Evolutionary conservation across 1,140 invertebrate species (phyloP), one percentile per base, ranked within the genome.

Genomic region (Drosophila rufa): DNA sequence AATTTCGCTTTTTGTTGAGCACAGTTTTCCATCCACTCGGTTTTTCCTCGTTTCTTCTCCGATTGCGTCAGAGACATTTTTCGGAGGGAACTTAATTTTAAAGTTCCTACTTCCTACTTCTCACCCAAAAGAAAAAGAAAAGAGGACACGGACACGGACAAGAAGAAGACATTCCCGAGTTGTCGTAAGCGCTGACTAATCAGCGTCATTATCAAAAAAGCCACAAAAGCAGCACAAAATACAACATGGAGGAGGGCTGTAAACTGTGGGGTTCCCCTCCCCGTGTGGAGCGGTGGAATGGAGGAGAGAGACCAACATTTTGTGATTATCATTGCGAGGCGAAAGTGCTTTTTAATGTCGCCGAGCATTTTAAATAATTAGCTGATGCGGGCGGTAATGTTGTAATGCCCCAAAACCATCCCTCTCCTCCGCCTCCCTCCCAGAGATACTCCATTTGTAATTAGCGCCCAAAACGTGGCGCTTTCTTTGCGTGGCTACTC

Each of bases 281-380:
- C 22, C 22, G 6, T 30, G 27, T 12, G 12, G n/a, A 11, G 17
- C 22, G 22, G 22, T 25, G 22, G 62, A 27, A 4, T n/a, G 50
- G 7, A 6, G 6, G 22, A 14, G 53, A 48, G 19, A 56, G 22
- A 25, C 53, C 59, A 53, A 38, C 81, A 65, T 77, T 79, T 67
- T 59, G 65, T 79, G 84, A 83, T 86, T 87, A 86, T 86, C 84
- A 86, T 86, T 86, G 78, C 60, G 50, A 11, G 84, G 71, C 71
- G 60, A 86, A 89, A 86, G 83, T 86, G 83, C 83, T 86, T 89
- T 86, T 86, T 86, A 86, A 86, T 86, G 83, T 89, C 84, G 62
- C 76, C 69, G 75, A 89, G 83, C 84, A 86, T 86, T 86, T 83
- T 89, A 89, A 86, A 86, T 80, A 86, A 86, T 86, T 89, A 86